Conservation (phyloP, 2,797 vertebrate genomes). For the Acanthopagrus latus region DNA sequence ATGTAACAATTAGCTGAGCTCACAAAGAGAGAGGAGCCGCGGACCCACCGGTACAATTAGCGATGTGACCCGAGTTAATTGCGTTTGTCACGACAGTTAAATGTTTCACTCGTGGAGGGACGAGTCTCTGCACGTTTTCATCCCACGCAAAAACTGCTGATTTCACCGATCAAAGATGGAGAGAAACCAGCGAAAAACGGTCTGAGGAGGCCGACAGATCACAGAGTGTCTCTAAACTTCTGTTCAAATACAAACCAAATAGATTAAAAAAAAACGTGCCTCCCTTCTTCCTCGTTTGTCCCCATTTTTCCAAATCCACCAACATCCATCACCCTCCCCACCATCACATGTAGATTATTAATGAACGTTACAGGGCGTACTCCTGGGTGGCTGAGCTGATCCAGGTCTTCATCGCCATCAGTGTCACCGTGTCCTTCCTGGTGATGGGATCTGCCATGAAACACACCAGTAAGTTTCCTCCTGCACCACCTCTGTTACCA, state of each 20-base stretch:
- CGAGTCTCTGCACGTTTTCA: not conserved
- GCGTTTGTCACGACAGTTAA: not conserved
- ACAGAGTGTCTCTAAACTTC: too few relatives aligned
- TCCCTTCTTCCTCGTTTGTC: slow-evolving; percentile 25
- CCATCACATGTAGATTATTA: slow-evolving; percentile 75
- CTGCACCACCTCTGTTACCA: not conserved
- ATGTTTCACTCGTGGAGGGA: not conserved
- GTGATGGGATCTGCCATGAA: slow-evolving; percentile 86
- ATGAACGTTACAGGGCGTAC: slow-evolving; percentile 74
- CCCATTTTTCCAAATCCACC: slow-evolving; percentile 45
- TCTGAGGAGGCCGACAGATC: not conserved
- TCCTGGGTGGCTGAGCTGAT: slow-evolving; percentile 82
- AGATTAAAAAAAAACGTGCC: not conserved
- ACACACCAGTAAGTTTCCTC: slow-evolving; percentile 75
- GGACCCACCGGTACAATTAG: not conserved
- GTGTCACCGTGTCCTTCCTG: slow-evolving; percentile 83
- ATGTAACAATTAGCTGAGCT: not conserved
- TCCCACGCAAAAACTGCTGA: slow-evolving; percentile 1
- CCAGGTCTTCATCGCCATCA: slow-evolving; percentile 84
- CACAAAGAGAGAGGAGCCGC: not conserved
- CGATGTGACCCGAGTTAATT: not conserved
- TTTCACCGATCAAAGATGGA: not conserved
- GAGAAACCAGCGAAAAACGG: not conserved
- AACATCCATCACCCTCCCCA: slow-evolving; percentile 18
- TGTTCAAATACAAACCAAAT: too few relatives aligned